Conservation (phyloP, 2,888 invertebrate genomes). For the Limnephilus auricula region DNA sequence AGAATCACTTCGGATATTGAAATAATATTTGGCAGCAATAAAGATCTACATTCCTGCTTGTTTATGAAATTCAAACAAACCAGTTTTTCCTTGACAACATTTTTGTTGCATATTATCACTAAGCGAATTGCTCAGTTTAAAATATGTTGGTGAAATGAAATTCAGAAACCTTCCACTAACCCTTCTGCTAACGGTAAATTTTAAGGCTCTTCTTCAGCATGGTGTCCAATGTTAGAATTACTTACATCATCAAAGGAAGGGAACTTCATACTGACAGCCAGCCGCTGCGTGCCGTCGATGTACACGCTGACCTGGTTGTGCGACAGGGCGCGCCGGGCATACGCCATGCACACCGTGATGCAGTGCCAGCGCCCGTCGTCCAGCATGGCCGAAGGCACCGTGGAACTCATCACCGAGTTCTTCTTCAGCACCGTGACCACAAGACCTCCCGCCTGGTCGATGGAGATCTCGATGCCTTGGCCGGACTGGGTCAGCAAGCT, state of each 20-base stretch:
- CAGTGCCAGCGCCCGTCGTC: slow-evolving; percentile 77
- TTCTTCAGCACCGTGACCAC: slow-evolving; percentile 78
- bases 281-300: slow-evolving; percentile 78
- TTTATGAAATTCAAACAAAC: no score
- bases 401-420: slow-evolving; percentile 78
- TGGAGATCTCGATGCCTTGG: slow-evolving; percentile 79
- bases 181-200: no score
- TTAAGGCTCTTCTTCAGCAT: no score
- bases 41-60: no score
- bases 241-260: slow-evolving; percentile 78
- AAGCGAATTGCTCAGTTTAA: no score
- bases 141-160: no score
- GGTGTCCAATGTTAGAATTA: neutral
- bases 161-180: no score
- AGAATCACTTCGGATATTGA: no score
- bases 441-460: slow-evolving; percentile 76
- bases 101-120: no score
- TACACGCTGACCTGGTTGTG: slow-evolving; percentile 79
- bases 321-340: slow-evolving; percentile 78
- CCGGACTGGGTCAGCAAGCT: slow-evolving; percentile 76
- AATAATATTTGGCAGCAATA: no score
- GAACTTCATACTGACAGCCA: slow-evolving; percentile 77
- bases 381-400: slow-evolving; percentile 73
- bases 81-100: neutral
- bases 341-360: slow-evolving; percentile 74